Base-by-base conservation (phyloP, 2,113 vertebrate genomes). In the Colistium nudipinnis region DNA sequence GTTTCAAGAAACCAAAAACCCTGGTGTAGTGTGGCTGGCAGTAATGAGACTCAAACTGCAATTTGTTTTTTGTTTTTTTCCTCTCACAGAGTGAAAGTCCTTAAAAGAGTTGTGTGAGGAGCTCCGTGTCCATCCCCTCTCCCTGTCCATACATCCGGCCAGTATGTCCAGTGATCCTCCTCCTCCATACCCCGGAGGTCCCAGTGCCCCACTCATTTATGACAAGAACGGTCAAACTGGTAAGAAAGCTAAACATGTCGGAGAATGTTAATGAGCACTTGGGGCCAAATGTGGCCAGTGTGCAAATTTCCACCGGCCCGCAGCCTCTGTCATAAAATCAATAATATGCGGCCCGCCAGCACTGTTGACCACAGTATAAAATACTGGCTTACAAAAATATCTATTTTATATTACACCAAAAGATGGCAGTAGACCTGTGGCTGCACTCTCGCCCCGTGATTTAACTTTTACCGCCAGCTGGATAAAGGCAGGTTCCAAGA, bases 81-180 rank as follows among this genome's bases (percentile, higher is more conserved):
- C 1, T 6, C n/a, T 59, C 5, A 54, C 54, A 68, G 56, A 48
- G 51, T 41, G 30, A 63, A 80, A 54, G 31, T 62, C 22, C 12
- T 33, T 64, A 48, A 17, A 68, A 41, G 54, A 67, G 67, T 25
- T 76, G 68, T 80, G 76, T 73, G 65, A 53, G 25, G 55, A 72
- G 33, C 62, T 53, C 27, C 27, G 62, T 64, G 45, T 75, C 65
- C 59, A 36, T 61, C 59, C 43, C 65, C 43, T 52, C 69, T 63
- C 62, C 65, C 59, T 56, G 38, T 56, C 62, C 68, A 86, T 48
- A 81, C 65, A 62, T 74, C 81, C 41, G 13, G 78, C 60, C 84
- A 90, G 39, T 64, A 99, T 99, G 97, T 96, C 97, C 45, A 96
- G 62, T 5, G 96, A 98, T 76, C 96, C 97, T 0, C 97, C 97